phyloP scores from a whole-genome alignment of 2,113 vertebrate species.

The Ictalurus furcatus region DNA sequence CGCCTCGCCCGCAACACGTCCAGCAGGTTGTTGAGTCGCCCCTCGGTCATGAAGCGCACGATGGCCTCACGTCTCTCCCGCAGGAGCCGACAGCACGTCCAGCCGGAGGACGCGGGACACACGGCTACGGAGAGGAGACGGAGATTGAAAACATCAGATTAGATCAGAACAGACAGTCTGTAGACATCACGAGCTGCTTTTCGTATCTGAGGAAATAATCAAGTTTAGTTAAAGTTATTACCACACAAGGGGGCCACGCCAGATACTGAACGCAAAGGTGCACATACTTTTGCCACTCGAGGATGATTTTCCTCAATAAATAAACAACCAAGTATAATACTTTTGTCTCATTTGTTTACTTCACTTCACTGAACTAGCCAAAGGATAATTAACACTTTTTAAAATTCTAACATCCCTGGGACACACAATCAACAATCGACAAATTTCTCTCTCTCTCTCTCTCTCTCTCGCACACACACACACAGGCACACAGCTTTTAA shows the following conservation, averaged over 20 bases:
- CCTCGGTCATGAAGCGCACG: conserved; percentile 73
- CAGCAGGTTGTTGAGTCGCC: conserved; percentile 71
- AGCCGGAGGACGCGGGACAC: conserved; percentile 5
- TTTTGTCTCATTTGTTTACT: too few species aligned
- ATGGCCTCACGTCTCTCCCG: conserved; percentile 64
- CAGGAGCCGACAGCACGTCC: conserved; percentile 62
- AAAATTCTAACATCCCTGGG: too few species aligned
- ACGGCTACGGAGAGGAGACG: neutral
- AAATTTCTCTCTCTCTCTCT: too few species aligned
- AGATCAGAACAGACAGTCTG: neutral
- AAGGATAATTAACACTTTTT: too few species aligned
- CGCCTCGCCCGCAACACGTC: conserved; percentile 68
- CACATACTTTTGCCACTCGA: too few species aligned
- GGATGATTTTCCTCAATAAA: too few species aligned
- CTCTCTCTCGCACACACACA: neutral
- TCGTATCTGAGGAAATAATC: neutral
- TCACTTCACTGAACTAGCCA: too few species aligned
- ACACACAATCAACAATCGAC: too few species aligned
- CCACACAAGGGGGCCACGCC: too few species aligned
- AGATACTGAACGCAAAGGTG: too few species aligned
- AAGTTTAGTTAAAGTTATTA: too few species aligned
- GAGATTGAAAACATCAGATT: neutral
- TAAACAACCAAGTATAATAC: too few species aligned
- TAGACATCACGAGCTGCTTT: neutral
- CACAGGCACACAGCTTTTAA: neutral